phyloP scores from a whole-genome alignment of 2,888 invertebrate species.

The Mimumesa dahlbomi region DNA sequence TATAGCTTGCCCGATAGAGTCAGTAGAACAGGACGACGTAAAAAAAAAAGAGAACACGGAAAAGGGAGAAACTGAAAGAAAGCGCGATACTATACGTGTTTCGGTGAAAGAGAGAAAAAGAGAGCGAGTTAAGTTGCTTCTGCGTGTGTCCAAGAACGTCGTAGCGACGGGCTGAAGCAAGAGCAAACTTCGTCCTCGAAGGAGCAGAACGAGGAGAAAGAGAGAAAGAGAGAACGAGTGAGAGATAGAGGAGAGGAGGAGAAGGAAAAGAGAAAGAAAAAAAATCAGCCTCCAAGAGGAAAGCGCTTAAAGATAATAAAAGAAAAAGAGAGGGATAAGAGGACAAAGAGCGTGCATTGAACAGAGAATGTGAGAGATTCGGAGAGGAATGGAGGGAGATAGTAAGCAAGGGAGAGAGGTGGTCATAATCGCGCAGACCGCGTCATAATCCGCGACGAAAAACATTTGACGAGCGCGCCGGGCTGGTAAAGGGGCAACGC shows the following conservation, averaged over 20 bases:
- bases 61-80: too few species aligned
- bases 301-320: constrained; percentile 47
- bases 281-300: constrained; percentile 53
- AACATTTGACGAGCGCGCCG: constrained; percentile 78
- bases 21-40: constrained; percentile 13
- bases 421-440: constrained; percentile 80
- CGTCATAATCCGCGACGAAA: constrained; percentile 80
- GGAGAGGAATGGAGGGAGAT: constrained; percentile 35
- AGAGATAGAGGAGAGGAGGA: constrained; percentile 24
- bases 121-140: constrained; percentile 46
- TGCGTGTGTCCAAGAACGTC: constrained; percentile 45
- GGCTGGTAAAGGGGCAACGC: constrained; percentile 75
- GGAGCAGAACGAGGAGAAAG: constrained; percentile 33
- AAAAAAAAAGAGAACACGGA: constrained; percentile 11
- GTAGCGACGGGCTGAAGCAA: constrained; percentile 59
- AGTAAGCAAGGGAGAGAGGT: constrained; percentile 62
- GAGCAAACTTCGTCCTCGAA: constrained; percentile 60
- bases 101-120: constrained; percentile 22
- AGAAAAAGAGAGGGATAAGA: constrained; percentile 48
- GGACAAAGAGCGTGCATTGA: constrained; percentile 41
- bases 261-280: constrained; percentile 16
- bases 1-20: constrained; percentile 29
- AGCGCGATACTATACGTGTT: background rate
- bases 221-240: constrained; percentile 34
- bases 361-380: constrained; percentile 13